These are phyloP conservation scores for Brachyalestes nurse DNA, from an alignment of 2,797 vertebrate genomes.

Conservation along the genomic window DNA sequence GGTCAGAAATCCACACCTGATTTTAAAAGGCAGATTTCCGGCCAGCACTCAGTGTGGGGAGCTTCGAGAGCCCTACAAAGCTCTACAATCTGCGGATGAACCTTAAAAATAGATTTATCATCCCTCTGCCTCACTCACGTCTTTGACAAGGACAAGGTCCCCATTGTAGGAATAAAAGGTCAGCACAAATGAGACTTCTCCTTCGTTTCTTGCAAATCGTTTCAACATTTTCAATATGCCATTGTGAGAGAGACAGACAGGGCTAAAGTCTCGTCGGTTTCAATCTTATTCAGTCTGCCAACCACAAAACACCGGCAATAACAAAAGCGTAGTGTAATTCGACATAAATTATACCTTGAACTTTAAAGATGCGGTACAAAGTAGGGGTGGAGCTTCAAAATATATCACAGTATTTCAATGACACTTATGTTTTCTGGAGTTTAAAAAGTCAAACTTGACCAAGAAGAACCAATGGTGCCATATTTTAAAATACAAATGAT, in stretches of 20 bases:
- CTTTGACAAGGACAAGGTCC: slow-evolving; percentile 4
- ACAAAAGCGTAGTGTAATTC: not conserved
- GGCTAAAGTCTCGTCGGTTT: not conserved
- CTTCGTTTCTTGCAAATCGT: not conserved
- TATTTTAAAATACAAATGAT: no score
- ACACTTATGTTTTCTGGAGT: no score
- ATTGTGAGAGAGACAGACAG: not conserved
- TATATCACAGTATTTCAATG: no score
- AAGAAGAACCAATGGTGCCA: no score
- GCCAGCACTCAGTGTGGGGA: not conserved
- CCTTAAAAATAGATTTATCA: not conserved
- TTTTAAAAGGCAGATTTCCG: not conserved
- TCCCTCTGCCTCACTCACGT: slow-evolving; percentile 1
- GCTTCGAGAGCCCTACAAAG: not conserved
- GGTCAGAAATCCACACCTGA: not conserved
- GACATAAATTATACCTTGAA: not conserved
- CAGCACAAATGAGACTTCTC: slow-evolving; percentile 4
- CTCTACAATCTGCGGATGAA: not conserved
- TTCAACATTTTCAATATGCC: not conserved
- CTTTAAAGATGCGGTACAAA: no score
- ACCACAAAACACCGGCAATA: not conserved
- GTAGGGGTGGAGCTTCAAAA: no score
- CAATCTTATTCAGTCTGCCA: not conserved
- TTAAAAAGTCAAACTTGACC: no score
- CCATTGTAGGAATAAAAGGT: slow-evolving; percentile 9